Conservation (phyloP, 2,797 vertebrate genomes). For the Otolemur crassicaudatus region DNA sequence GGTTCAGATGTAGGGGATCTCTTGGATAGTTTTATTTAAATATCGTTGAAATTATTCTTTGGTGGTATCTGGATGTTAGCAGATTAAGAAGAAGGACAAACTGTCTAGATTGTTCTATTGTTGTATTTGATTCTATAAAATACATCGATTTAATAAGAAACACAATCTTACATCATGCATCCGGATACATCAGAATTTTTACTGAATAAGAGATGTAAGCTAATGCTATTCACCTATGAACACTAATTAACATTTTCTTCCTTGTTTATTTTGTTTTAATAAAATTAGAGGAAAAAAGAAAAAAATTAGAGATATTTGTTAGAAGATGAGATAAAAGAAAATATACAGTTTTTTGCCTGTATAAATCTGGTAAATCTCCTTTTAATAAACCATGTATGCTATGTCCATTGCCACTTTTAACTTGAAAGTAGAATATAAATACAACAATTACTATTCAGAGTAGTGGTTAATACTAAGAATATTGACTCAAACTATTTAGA, state of each 20-base stretch:
- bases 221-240: not conserved
- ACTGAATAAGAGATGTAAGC: not conserved
- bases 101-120: not conserved
- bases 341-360: not conserved
- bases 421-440: not conserved
- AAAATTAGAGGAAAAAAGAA: not conserved
- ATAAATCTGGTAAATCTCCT: not conserved
- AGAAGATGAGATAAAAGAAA: not conserved
- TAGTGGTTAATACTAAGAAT: not conserved
- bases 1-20: not conserved
- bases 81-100: not conserved
- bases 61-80: not conserved
- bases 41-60: not conserved
- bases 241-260: not conserved
- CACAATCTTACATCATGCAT: not conserved
- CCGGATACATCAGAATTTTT: not conserved
- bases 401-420: not conserved
- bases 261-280: constrained; percentile 1
- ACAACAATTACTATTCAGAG: not conserved
- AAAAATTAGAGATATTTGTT: not conserved
- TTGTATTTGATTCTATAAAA: not conserved
- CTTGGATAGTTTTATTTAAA: constrained; percentile 27
- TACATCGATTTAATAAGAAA: not conserved
- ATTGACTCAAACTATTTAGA: not conserved
- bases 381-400: not conserved